phyloP scores from a whole-genome alignment of 2,888 invertebrate species.

The Dromius quadrimaculatus region DNA sequence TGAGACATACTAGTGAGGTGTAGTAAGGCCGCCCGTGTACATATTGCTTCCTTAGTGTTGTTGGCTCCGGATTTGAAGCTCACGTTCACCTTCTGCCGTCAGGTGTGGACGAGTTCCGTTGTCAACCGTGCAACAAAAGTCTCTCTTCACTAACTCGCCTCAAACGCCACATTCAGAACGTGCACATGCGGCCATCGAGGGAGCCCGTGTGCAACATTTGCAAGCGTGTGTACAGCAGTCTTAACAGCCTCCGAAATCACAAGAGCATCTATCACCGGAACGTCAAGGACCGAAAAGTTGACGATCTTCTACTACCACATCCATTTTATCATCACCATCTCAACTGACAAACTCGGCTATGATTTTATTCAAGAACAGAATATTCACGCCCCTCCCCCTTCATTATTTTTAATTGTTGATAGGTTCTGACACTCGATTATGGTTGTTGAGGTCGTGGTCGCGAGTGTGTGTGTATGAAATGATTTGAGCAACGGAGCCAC shows the following conservation, averaged over 20 bases:
- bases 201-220: constrained; percentile 93
- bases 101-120: constrained; percentile 89
- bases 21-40: constrained; percentile 43
- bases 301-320: constrained; percentile 64
- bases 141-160: constrained; percentile 87
- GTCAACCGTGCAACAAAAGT: constrained; percentile 93
- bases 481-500: no score
- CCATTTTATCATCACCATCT: constrained; percentile 54
- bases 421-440: no score
- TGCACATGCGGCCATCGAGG: constrained; percentile 90
- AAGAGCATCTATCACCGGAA: constrained; percentile 93
- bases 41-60: constrained; percentile 46
- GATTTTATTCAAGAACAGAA: neutral
- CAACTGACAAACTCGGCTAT: constrained; percentile 19
- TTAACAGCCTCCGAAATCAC: constrained; percentile 91
- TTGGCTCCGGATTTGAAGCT: constrained; percentile 34
- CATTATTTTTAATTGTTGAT: neutral
- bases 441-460: no score
- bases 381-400: neutral
- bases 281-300: constrained; percentile 79
- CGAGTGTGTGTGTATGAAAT: no score
- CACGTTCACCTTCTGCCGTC: constrained; percentile 61
- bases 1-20: neutral
- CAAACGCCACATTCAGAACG: constrained; percentile 93
- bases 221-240: constrained; percentile 91